These are phyloP conservation scores for Spheniscus humboldti DNA, from an alignment of 2,797 vertebrate genomes.

Conservation along the genomic window DNA sequence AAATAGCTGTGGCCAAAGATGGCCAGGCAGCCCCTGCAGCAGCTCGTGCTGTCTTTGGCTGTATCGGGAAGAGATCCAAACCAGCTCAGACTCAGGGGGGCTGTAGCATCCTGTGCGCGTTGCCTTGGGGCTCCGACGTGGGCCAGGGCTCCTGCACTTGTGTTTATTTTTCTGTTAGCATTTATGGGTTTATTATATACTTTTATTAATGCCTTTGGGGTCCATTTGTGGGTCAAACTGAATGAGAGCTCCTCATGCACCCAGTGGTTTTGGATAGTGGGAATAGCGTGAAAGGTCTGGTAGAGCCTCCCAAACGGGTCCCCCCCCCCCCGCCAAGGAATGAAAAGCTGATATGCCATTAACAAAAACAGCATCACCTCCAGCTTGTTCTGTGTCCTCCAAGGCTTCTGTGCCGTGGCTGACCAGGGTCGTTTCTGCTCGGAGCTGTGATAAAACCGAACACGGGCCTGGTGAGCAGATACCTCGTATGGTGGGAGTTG, in stretches of 20 bases:
- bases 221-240: background rate
- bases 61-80: background rate
- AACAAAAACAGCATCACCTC: background rate
- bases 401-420: background rate
- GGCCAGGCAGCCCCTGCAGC: background rate
- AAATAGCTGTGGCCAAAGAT: background rate
- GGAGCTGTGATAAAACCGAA: background rate
- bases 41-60: background rate
- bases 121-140: background rate
- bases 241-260: background rate
- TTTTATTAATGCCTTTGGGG: background rate
- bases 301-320: background rate
- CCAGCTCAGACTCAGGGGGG: accelerated
- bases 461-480: background rate
- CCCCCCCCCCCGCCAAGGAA: too few relatives aligned
- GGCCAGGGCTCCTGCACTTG: background rate
- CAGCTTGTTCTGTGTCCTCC: background rate
- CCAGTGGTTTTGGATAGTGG: background rate
- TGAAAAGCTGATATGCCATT: background rate
- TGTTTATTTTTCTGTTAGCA: background rate
- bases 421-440: background rate
- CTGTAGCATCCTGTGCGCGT: background rate
- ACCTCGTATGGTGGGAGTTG: background rate
- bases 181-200: background rate
- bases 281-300: background rate